Conservation (phyloP, 2,888 invertebrate species). For the Pemphredon lugubris region DNA sequence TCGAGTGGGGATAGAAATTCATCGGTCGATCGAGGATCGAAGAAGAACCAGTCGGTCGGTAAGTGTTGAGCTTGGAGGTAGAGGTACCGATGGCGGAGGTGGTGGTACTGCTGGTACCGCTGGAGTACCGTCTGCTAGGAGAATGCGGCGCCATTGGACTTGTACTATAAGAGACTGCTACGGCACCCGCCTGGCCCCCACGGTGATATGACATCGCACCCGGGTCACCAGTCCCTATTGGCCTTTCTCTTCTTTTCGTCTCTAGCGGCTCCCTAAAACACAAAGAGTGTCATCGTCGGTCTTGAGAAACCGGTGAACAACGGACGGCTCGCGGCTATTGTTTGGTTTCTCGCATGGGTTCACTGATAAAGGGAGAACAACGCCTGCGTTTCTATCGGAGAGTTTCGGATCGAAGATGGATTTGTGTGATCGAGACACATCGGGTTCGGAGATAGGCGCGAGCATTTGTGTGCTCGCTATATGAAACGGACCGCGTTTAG, state of each 20-base stretch:
- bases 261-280: slow-evolving; percentile 50
- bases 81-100: slow-evolving; percentile 63
- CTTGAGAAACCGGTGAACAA: not conserved
- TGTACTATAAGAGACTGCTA: slow-evolving; percentile 75
- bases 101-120: slow-evolving; percentile 62
- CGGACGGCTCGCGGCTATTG: no score
- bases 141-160: slow-evolving; percentile 77
- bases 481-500: no score
- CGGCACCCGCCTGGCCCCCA: slow-evolving; percentile 76
- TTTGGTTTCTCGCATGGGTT: no score
- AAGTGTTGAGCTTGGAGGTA: slow-evolving; percentile 68
- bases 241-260: slow-evolving; percentile 18
- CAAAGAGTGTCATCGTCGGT: slow-evolving; percentile 28
- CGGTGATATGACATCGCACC: slow-evolving; percentile 77
- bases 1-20: slow-evolving; percentile 56
- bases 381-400: no score
- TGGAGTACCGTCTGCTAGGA: slow-evolving; percentile 74
- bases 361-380: no score
- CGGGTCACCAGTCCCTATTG: slow-evolving; percentile 46
- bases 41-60: slow-evolving; percentile 61
- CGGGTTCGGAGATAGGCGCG: no score
- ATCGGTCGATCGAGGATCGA: slow-evolving; percentile 63
- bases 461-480: no score
- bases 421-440: no score
- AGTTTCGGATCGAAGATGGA: no score